These are phyloP conservation scores for Drosophila tristis DNA, from an alignment of 1,140 invertebrate genomes.

Conservation along the genomic window DNA sequence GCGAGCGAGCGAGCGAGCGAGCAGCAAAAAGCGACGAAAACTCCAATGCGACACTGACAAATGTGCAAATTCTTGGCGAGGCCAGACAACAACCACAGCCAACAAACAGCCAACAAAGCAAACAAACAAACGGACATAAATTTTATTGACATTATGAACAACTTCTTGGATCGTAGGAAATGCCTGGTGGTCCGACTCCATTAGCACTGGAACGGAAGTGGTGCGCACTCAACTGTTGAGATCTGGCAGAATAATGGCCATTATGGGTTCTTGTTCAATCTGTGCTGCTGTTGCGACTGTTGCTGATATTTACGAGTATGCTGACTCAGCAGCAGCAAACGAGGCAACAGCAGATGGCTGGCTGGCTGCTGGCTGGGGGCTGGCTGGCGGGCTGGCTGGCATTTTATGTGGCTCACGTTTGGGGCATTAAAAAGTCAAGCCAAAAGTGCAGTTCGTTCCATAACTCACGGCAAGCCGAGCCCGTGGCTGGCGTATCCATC, in stretches of 20 bases:
- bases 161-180: conserved; percentile 66
- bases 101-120: conserved; percentile 16
- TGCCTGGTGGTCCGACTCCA: conserved; percentile 24
- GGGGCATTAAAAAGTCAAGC: conserved; percentile 57
- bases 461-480: conserved; percentile 38
- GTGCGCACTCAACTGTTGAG: conserved; percentile 76
- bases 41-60: conserved; percentile 72
- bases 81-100: conserved; percentile 34
- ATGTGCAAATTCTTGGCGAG: conserved; percentile 76
- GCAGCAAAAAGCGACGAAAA: conserved; percentile 13
- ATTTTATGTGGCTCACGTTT: conserved; percentile 55
- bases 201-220: conserved; percentile 72
- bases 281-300: conserved; percentile 15
- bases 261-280: conserved; percentile 37
- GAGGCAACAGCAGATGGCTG: conserved; percentile 27
- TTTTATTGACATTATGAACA: conserved; percentile 82
- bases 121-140: conserved; percentile 73
- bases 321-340: neutral
- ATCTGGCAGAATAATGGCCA: conserved; percentile 60
- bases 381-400: conserved; percentile 37
- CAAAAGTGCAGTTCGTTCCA: conserved; percentile 40
- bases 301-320: neutral
- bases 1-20: conserved; percentile 9
- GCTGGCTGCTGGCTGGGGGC: conserved; percentile 35
- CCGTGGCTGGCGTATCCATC: conserved; percentile 30